phyloP scores from a whole-genome alignment of 2,113 vertebrate species.

The Piaya cayana region DNA sequence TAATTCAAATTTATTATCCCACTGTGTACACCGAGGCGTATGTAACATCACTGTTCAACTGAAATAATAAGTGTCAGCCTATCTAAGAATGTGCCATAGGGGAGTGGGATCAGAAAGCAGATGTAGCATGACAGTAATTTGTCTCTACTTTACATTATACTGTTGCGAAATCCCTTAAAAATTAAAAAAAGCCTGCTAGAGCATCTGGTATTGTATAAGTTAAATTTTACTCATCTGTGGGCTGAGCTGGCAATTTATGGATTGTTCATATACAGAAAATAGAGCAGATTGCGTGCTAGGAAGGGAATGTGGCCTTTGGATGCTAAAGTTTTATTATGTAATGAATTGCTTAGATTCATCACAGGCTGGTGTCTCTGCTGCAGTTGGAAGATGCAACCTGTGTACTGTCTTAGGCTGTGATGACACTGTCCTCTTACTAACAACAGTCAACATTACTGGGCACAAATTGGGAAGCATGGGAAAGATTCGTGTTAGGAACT shows the following conservation, averaged over 20 bases:
- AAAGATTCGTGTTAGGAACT: not conserved
- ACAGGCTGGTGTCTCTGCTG: not conserved
- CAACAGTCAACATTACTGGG: not conserved
- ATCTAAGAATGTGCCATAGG: conserved; percentile 6
- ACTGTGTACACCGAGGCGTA: conserved; percentile 47
- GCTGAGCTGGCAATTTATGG: conserved; percentile 22
- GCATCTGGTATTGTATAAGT: conserved; percentile 31
- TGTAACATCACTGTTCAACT: not conserved
- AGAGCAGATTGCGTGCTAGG: not conserved
- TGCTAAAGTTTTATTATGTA: not conserved
- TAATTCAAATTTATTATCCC: conserved; percentile 36
- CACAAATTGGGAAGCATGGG: not conserved
- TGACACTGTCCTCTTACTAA: not conserved
- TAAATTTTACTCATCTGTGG: conserved; percentile 39
- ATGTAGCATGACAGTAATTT: conserved; percentile 47
- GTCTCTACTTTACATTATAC: not conserved
- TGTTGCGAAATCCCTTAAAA: conserved; percentile 1
- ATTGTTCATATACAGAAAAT: not conserved
- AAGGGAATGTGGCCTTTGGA: not conserved
- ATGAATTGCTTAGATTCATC: not conserved
- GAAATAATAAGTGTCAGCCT: conserved; percentile 29
- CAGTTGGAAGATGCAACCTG: accelerated
- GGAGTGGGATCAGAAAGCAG: conserved; percentile 38
- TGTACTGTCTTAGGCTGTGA: not conserved
- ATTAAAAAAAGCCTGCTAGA: not conserved